Base-by-base conservation (phyloP, 2,888 invertebrate species). In the Tuta absoluta region DNA sequence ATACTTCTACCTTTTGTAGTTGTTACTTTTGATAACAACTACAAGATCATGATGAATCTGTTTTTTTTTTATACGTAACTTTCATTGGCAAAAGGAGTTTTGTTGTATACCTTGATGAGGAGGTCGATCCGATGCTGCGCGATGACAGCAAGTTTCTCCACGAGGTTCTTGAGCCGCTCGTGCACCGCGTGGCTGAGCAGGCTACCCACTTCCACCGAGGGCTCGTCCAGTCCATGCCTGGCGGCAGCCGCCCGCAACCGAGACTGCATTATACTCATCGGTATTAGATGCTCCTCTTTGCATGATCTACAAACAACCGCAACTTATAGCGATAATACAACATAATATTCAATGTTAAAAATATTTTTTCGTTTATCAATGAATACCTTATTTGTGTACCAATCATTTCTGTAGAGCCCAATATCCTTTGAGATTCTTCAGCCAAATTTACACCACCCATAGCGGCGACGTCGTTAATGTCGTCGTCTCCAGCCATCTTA, bases 371-470 rank as follows among this genome's bases (percentile, higher is more conserved):
- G 21, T 28, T 11, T 49, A 21, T 21, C 5, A 17, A 59, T 37
- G 41, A 2, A 76, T 67, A 86, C 81, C 93, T 89, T 67, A 96
- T 96, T 84, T 97, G 97, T 0, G 97, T 96, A 28, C 97, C 97
- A 70, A 98, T 96, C 84, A 97, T 94, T 77, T 98, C 97, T 1
- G 97, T 96, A 17, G 97, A 95, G 14, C 97, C 97, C 67, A 99
- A 93, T 78, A 99, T 99, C 85, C 97, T 95, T 85, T 98, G 98
- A 45, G 97, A 96, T 88, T 99, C 99, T 88, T 99, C 99, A 0
- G 97, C 96, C 76, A 99, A 93, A 91, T 99, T 99, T 64, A 99
- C 99, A 62, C 99, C 99, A 69, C 99, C 99, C 99, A 99, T 99
- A 11, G 99, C 98, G 37, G 99, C 98, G 14, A 99, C 99, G 91